Conservation (phyloP, 2,113 vertebrate genomes). For the Etia nguti region DNA sequence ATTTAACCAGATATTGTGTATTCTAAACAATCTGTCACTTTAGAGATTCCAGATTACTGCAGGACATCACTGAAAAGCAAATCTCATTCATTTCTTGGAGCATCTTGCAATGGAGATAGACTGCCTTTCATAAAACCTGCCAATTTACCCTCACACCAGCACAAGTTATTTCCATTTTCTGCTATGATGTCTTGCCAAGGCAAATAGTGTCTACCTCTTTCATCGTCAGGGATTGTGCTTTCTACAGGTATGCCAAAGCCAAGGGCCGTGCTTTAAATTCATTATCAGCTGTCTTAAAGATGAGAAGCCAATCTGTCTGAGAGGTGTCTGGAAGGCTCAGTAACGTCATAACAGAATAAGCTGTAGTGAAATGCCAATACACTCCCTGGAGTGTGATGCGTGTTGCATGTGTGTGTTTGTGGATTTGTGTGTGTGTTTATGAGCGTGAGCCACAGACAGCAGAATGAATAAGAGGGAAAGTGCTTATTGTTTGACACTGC, state of each 20-base stretch:
- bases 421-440: not conserved
- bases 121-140: conserved; percentile 43
- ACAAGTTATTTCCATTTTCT: conserved; percentile 53
- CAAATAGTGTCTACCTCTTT: conserved; percentile 48
- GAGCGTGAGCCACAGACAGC: not conserved
- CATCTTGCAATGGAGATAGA: not conserved
- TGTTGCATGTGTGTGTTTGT: conserved; percentile 1
- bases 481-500: conserved; percentile 11
- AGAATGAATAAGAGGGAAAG: not conserved
- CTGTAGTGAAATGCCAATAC: conserved; percentile 51
- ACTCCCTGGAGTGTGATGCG: conserved; percentile 31
- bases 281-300: conserved; percentile 69
- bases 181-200: conserved; percentile 51
- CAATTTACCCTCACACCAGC: conserved; percentile 40
- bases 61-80: conserved; percentile 9
- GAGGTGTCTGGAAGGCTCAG: conserved; percentile 57
- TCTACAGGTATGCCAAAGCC: conserved; percentile 57
- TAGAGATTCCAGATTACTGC: not conserved
- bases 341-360: conserved; percentile 54
- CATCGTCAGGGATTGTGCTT: conserved; percentile 51
- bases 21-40: not conserved
- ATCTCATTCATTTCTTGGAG: conserved; percentile 12
- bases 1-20: conserved; percentile 3
- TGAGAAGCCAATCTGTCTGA: conserved; percentile 71
- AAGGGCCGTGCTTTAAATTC: conserved; percentile 63